Evolutionary conservation across 30 jellyfish, hydroid and myxozoan genomes (phyloP).

Genomic region (Aurelia aurita complex sp. Pacific): DNA sequence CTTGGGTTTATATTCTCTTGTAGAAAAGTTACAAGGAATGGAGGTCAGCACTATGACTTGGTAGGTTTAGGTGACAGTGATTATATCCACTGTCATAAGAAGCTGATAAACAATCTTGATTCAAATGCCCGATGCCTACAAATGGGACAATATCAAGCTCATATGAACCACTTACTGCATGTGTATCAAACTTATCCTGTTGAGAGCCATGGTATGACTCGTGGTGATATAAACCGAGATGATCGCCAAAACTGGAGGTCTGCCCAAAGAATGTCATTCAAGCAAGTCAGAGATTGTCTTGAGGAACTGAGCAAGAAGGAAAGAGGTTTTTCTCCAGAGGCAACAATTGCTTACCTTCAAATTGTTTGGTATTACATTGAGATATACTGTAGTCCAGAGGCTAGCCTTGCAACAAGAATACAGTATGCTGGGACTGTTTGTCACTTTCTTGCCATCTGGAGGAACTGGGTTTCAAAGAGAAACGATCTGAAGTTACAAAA

Average conservation of each 20-base stretch:
- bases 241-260: constrained; percentile 3
- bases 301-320: constrained; percentile 13
- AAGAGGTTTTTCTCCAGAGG: not conserved
- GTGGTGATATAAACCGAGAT: too few species aligned
- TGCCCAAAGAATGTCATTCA: constrained; percentile 14
- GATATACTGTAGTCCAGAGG: too few species aligned
- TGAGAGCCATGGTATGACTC: too few species aligned
- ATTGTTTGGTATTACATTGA: not conserved
- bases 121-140: not conserved
- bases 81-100: constrained; percentile 14
- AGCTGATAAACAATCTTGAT: constrained; percentile 17
- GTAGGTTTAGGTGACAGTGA: constrained; percentile 1
- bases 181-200: too few species aligned
- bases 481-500: too few species aligned
- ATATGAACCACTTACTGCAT: not conserved
- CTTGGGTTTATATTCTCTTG: too few species aligned
- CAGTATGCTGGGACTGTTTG: too few species aligned
- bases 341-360: constrained; percentile 2
- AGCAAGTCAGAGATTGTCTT: not conserved
- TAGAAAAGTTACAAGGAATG: too few species aligned
- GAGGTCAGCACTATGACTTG: too few species aligned
- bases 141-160: constrained; percentile 5
- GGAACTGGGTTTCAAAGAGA: too few species aligned
- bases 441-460: too few species aligned
- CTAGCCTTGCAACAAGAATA: too few species aligned